Evolutionary conservation across 30 jellyfish, hydroid and myxozoan genomes (phyloP).

Genomic region (Phacellophora camtschatica): DNA sequence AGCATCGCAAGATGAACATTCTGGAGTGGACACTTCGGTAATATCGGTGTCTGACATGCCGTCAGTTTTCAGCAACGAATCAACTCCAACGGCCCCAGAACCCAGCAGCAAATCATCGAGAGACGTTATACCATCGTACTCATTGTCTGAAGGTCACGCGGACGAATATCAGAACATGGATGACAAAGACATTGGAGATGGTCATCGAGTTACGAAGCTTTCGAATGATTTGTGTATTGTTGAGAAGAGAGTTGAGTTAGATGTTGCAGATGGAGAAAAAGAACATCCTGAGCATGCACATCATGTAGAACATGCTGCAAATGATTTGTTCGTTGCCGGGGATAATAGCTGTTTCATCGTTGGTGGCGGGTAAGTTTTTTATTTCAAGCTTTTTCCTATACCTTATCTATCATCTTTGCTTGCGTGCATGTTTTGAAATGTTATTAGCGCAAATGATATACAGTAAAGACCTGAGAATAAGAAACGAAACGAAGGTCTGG

Average conservation of each 20-base stretch:
- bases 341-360: constrained; percentile 67
- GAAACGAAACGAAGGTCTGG: too few species aligned
- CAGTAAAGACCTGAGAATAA: too few species aligned
- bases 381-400: neutral
- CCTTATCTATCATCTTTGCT: too few species aligned
- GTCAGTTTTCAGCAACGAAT: constrained; percentile 2
- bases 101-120: neutral
- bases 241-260: constrained; percentile 44
- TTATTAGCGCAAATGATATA: too few species aligned
- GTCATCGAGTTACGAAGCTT: constrained; percentile 32
- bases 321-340: constrained; percentile 79
- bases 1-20: neutral
- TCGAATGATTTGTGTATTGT: constrained; percentile 50
- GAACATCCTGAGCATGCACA: neutral
- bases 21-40: too few species aligned
- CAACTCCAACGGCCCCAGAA: neutral
- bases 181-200: constrained; percentile 11
- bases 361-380: constrained; percentile 88
- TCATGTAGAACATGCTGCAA: constrained; percentile 19
- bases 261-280: neutral
- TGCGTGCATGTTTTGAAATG: too few species aligned
- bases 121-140: constrained; percentile 3
- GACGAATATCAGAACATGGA: constrained; percentile 22
- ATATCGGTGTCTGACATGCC: neutral
- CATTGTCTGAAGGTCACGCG: constrained; percentile 40